A percentile compares a stretch with the other conserved stretches of the same genome.
phyloP scores from a whole-genome alignment of 1,140 invertebrate genomes.

The Tetraneura akinire region DNA sequence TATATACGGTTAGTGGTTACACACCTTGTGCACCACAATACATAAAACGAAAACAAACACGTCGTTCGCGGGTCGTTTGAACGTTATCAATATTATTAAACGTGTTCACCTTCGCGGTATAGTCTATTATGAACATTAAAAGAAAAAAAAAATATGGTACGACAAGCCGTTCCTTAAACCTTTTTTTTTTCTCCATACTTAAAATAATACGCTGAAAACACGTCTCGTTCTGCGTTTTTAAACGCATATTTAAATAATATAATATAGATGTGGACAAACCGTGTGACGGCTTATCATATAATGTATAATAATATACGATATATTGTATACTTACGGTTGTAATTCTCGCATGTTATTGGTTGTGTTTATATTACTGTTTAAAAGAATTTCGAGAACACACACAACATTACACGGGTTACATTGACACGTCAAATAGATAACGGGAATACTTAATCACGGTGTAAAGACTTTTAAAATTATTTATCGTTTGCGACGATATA shows the following conservation, averaged over 20 bases:
- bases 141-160: slow-evolving; percentile 2
- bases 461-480: neutral
- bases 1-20: too few relatives aligned
- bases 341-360: neutral
- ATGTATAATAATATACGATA: neutral
- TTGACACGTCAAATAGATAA: slow-evolving; percentile 23
- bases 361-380: neutral
- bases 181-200: too few relatives aligned
- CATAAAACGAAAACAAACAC: neutral
- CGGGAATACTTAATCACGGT: neutral
- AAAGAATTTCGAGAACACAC: neutral
- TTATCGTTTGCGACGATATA: neutral
- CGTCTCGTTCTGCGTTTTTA: neutral
- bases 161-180: neutral
- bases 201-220: neutral
- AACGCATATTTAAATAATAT: too few relatives aligned
- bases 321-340: neutral
- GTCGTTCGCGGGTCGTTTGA: neutral
- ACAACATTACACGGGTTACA: neutral
- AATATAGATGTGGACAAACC: neutral
- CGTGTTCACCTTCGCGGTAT: neutral
- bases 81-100: slow-evolving; percentile 31
- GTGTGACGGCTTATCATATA: neutral
- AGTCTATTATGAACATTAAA: too few relatives aligned
- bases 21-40: too few relatives aligned